Evolutionary conservation across 1,140 invertebrate genomes (phyloP), one percentile per base, ranked within the genome.

Genomic region (Archivesica marissinica): DNA sequence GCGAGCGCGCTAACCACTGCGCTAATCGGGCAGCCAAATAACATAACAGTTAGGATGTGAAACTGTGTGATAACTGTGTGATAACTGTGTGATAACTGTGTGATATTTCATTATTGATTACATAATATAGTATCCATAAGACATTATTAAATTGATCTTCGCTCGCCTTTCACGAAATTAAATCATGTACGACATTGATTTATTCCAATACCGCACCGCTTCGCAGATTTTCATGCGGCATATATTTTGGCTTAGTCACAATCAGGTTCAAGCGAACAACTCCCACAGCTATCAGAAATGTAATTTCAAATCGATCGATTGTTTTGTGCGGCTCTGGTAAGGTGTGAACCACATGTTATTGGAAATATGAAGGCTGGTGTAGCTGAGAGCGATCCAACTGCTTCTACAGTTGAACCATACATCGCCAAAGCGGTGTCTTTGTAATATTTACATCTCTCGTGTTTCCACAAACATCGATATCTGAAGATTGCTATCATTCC

Each of bases 81-180:
- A n/a, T n/a, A n/a, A n/a, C n/a, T n/a, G n/a, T n/a, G n/a, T n/a
- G n/a, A n/a, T n/a, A n/a, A n/a, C n/a, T n/a, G n/a, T n/a, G n/a
- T n/a, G n/a, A n/a, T n/a, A n/a, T n/a, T n/a, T n/a, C n/a, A n/a
- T n/a, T n/a, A n/a, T n/a, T n/a, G n/a, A n/a, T n/a, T n/a, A n/a
- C n/a, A n/a, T n/a, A n/a, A n/a, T n/a, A n/a, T n/a, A n/a, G 15
- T 25, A 35, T 64, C 59, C 59, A 64, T 35, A 35, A 64, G 59
- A 64, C 25, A 25, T 25, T 35, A 64, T 64, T 64, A 64, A 64
- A 35, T 35, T 33, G 59, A 64, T 35, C 23, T 64, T 64, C 59
- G 33, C 59, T 25, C 59, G 38, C 30, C 59, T 64, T 35, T 64
- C 6, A 64, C 59, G 30, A 64, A 64, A 64, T 64, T 30, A 64